Conservation (phyloP, 2,113 vertebrate genomes). For the Laticauda laticaudata region DNA sequence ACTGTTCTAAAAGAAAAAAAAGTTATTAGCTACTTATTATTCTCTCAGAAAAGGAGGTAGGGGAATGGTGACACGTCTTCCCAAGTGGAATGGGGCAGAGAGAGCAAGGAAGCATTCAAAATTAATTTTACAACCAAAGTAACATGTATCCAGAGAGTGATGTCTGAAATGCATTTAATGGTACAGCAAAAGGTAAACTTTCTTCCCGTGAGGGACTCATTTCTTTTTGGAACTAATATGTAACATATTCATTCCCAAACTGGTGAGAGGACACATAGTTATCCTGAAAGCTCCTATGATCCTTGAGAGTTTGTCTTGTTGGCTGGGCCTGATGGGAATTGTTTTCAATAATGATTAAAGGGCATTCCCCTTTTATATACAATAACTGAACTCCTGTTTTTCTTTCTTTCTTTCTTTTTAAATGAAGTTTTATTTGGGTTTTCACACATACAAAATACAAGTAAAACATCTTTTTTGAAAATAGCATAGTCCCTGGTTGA, state of each 20-base stretch:
- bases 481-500: too few relatives aligned
- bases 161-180: not conserved
- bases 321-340: not conserved
- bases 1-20: not conserved
- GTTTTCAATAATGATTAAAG: not conserved
- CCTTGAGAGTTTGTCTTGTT: not conserved
- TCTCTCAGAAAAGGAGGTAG: not conserved
- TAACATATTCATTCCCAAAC: not conserved
- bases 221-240: not conserved
- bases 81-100: not conserved
- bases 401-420: not conserved
- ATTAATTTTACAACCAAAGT: slow-evolving; percentile 6
- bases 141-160: slow-evolving; percentile 34
- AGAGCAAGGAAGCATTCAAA: slow-evolving; percentile 5
- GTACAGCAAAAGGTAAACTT: not conserved
- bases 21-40: not conserved
- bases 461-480: too few relatives aligned
- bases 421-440: too few relatives aligned
- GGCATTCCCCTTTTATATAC: not conserved
- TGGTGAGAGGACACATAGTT: not conserved
- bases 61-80: slow-evolving; percentile 18
- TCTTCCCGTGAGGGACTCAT: not conserved
- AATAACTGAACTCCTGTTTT: not conserved
- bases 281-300: not conserved
- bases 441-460: too few relatives aligned